Conservation (phyloP, 2,797 vertebrate species). For the Steatocranus sp. region DNA sequence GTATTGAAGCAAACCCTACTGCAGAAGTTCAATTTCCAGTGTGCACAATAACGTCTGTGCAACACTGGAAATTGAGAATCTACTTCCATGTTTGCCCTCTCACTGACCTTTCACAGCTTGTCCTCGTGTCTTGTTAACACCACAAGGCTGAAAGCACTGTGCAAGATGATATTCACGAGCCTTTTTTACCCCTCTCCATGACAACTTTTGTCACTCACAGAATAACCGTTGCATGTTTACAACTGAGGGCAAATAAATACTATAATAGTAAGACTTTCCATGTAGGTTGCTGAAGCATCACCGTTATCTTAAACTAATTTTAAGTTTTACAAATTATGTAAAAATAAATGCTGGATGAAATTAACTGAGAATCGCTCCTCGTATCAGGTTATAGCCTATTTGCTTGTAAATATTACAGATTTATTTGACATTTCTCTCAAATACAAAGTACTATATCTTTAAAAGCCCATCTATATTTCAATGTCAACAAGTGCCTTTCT, state of each 20-base stretch:
- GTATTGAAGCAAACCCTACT: not conserved
- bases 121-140: slow-evolving; percentile 41
- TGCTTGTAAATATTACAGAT: not conserved
- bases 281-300: not conserved
- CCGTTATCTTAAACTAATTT: not conserved
- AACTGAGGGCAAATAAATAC: not conserved
- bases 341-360: not conserved
- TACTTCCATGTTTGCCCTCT: slow-evolving; percentile 37
- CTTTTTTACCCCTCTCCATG: slow-evolving; percentile 34
- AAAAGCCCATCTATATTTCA: not conserved
- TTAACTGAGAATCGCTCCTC: not conserved
- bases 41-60: not conserved
- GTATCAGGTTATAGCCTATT: not conserved
- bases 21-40: not conserved
- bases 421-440: not conserved
- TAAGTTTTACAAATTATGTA: not conserved
- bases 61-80: slow-evolving; percentile 11
- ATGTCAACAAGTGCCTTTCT: not conserved
- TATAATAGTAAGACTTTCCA: not conserved
- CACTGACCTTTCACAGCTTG: slow-evolving; percentile 44
- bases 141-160: slow-evolving; percentile 15
- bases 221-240: not conserved
- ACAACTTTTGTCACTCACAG: not conserved
- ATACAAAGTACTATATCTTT: not conserved
- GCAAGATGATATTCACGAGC: slow-evolving; percentile 71